phyloP scores from a whole-genome alignment of 92 coral and sea anemone species.

The Micromussa lordhowensis region DNA sequence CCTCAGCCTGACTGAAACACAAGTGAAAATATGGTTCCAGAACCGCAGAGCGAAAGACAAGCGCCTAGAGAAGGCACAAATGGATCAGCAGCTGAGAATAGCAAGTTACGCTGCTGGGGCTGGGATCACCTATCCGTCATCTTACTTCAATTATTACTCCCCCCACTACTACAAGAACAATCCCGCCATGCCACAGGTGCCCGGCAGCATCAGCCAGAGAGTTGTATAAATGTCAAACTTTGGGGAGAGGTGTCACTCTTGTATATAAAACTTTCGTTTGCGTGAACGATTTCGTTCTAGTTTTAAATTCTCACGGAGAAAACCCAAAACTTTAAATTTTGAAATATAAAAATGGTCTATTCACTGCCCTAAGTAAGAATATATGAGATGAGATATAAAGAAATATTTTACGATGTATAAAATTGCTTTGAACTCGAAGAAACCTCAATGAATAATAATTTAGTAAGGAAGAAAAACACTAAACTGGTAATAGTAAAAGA shows the following conservation, averaged over 20 bases:
- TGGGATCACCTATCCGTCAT: conserved; percentile 84
- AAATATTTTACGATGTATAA: neutral
- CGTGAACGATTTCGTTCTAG: neutral
- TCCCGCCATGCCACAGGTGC: conserved; percentile 38
- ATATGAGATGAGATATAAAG: neutral
- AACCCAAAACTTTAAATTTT: neutral
- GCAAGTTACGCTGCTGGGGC: conserved; percentile 86
- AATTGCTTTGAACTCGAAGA: neutral
- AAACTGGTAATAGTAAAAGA: neutral
- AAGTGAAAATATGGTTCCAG: conserved; percentile 99
- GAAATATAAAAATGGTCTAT: neutral
- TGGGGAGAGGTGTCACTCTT: neutral
- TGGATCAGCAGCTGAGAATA: conserved; percentile 95
- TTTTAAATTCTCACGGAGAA: neutral
- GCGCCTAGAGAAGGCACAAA: conserved; percentile 96
- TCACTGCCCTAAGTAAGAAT: neutral
- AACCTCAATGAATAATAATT: neutral
- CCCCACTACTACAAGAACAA: conserved; percentile 85
- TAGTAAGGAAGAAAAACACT: neutral
- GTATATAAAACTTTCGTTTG: neutral
- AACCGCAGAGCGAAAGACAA: conserved; percentile 99
- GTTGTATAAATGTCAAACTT: conserved; percentile 10
- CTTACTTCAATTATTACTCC: conserved; percentile 88
- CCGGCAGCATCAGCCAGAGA: conserved; percentile 30
- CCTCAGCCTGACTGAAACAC: conserved; percentile 94